A percentile compares a stretch with the other conserved stretches of the same genome.
Evolutionary conservation across 2,797 vertebrate species (phyloP).

Genomic region (Parauchenoglanis punctatus): DNA sequence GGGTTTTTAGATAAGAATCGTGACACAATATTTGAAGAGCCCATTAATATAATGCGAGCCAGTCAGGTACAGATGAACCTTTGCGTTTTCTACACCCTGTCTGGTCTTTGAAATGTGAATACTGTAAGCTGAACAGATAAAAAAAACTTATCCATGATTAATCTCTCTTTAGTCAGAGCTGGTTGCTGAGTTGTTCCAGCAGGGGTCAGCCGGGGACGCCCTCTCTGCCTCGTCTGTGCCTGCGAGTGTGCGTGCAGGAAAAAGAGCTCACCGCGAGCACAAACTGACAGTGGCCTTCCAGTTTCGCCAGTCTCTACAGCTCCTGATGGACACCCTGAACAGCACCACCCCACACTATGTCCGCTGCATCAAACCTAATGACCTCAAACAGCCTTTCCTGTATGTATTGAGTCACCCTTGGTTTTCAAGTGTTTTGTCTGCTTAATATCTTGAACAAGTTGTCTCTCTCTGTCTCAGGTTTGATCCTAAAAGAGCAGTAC

Average conservation of each 20-base stretch:
- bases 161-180: conserved; percentile 73
- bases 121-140: background rate
- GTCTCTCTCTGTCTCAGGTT: conserved; percentile 66
- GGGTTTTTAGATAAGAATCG: conserved; percentile 81
- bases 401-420: conserved; percentile 60
- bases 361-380: conserved; percentile 83
- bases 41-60: conserved; percentile 80
- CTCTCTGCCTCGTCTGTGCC: conserved; percentile 52
- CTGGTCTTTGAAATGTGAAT: background rate
- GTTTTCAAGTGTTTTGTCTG: background rate
- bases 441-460: background rate
- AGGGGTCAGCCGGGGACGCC: conserved; percentile 57
- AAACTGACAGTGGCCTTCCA: conserved; percentile 77
- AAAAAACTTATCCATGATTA: background rate
- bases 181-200: conserved; percentile 80
- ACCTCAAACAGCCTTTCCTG: conserved; percentile 76
- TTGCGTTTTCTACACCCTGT: background rate
- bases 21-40: conserved; percentile 80
- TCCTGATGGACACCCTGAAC: conserved; percentile 78
- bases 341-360: conserved; percentile 82
- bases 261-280: conserved; percentile 72
- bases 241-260: conserved; percentile 66
- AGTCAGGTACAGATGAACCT: conserved; percentile 73
- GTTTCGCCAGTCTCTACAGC: conserved; percentile 79
- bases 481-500: conserved; percentile 78